Base-by-base conservation (phyloP, 2,888 invertebrate genomes). In the Torymus auratus region DNA sequence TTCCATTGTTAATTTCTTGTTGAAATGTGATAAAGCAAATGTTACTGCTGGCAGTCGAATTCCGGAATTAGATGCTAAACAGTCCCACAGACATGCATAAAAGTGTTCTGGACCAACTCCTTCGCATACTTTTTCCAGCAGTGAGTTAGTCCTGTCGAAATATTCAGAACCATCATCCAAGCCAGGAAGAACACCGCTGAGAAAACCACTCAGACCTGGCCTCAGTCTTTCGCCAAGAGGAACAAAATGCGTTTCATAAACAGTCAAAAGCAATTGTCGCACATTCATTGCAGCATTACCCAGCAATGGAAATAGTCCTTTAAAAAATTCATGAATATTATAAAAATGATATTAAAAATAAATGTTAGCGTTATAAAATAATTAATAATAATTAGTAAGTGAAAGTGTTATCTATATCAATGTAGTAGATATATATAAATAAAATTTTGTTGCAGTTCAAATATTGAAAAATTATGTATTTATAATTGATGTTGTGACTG, bases 201-300 rank as follows among this genome's bases (percentile, higher is more conserved):
- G 91, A 88, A 98, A 95, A 1, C 98, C 98, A 89, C 96, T 95
- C 53, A 98, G 91, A 0, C 96, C 96, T 7, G 97, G 97, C 77
- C 95, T 92, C 61, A 96, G 91, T 85, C 94, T 92, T 85, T 94
- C 94, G 58, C 96, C 95, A 84, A 98, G 92, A 14, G 96, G 96
- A 71, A 97, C 95, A 91, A 98, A 96, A 91, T 96, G 97, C 14
- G 94, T 95, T 91, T 98, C 97, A 89, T 97, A 97, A 72, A 98
- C 94, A 64, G 94, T 94, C 83, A 98, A 91, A 79, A 98, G 91
- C 1, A 95, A 93, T 7, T 96, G 96, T 86, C 96, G 94, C 50
- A 98, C 97, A 91, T 96, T 96, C 95, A 97, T 97, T 17, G 97
- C 96, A 69, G 97, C 96, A 92, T 96, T 95, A 53, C 95, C 95